Conservation (phyloP, 2,113 vertebrate species). For the Meriones unguiculatus region DNA sequence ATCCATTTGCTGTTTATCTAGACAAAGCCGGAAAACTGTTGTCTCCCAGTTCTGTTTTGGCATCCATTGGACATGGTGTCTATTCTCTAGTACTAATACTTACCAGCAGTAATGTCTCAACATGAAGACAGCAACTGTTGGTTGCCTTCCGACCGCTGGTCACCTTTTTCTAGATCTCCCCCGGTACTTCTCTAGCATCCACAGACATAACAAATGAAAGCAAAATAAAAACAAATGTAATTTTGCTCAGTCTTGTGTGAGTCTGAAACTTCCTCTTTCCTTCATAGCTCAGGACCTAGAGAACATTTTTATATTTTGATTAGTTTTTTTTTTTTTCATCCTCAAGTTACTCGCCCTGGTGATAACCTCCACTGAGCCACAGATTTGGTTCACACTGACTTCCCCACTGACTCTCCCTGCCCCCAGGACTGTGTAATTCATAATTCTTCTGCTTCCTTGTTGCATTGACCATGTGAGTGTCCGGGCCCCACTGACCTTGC, state of each 20-base stretch:
- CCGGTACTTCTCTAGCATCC: neutral
- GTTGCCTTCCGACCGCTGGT: neutral
- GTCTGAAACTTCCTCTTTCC: neutral
- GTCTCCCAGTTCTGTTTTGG: neutral
- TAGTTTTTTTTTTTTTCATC: neutral
- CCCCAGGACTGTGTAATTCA: neutral
- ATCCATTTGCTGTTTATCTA: neutral
- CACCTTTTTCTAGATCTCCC: neutral
- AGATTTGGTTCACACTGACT: neutral
- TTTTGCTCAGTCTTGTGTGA: no score
- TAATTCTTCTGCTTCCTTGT: no score
- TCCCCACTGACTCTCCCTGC: neutral
- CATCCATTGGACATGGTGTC: neutral
- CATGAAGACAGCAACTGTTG: neutral
- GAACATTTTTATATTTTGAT: neutral
- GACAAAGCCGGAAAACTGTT: neutral
- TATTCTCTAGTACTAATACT: neutral
- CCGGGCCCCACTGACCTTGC: no score
- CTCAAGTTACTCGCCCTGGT: neutral
- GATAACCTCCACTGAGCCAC: neutral
- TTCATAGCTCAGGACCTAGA: neutral
- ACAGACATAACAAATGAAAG: neutral
- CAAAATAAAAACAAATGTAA: neutral
- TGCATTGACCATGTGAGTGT: rapidly evolving
- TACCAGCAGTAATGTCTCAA: neutral